Evolutionary conservation across 2,113 vertebrate genomes (phyloP).

Genomic region (Xyrauchen texanus): DNA sequence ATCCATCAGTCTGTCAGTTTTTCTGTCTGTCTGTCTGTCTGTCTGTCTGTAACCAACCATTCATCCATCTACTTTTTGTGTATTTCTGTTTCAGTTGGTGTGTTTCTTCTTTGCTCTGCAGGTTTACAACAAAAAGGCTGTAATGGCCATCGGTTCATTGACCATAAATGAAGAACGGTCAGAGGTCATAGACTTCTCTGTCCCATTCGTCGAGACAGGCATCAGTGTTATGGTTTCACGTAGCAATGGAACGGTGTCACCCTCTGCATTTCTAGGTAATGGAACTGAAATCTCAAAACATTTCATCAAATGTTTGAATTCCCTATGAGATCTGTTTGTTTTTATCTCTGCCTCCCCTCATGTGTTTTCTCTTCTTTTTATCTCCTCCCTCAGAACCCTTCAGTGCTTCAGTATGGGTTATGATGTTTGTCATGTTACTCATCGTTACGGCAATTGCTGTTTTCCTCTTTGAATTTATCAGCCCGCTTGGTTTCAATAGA

Average conservation of each 20-base stretch:
- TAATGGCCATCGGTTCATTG: constrained; percentile 94
- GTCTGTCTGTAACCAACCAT: background rate
- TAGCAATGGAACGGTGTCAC: constrained; percentile 96
- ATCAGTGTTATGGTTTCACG: constrained; percentile 99
- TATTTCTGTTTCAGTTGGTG: background rate
- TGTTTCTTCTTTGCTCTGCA: constrained; percentile 55
- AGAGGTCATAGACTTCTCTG: constrained; percentile 94
- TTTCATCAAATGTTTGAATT: constrained; percentile 58
- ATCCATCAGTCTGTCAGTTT: too few relatives aligned
- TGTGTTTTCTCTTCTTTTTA: constrained; percentile 36
- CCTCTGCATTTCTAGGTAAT: constrained; percentile 94
- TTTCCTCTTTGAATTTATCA: constrained; percentile 97
- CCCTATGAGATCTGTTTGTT: constrained; percentile 32
- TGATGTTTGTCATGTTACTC: constrained; percentile 99
- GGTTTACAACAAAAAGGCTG: constrained; percentile 93
- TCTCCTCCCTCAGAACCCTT: constrained; percentile 83
- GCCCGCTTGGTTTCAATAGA: constrained; percentile 96
- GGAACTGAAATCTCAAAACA: background rate
- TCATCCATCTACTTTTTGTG: background rate
- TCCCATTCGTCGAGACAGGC: constrained; percentile 96
- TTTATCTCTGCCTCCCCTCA: constrained; percentile 31
- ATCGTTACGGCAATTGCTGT: constrained; percentile 95
- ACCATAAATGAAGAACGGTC: constrained; percentile 97
- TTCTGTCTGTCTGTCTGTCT: too few relatives aligned
- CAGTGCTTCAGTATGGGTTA: constrained; percentile 98